Evolutionary conservation across 2,888 invertebrate species (phyloP), one percentile per base, ranked within the genome.

Genomic region (Coremacera marginata): DNA sequence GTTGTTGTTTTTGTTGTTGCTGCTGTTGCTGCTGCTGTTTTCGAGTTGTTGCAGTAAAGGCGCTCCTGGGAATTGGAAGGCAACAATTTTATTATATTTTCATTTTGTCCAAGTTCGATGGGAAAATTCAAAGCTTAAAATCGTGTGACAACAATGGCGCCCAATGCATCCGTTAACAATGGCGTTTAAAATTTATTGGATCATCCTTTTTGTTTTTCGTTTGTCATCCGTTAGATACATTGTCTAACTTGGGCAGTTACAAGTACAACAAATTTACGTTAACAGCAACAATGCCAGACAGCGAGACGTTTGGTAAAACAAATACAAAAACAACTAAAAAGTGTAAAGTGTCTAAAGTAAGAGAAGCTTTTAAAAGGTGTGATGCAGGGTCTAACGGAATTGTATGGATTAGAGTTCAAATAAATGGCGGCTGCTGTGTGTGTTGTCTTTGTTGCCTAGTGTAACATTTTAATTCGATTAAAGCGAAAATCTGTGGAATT

Each of bases 401-500:
- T 55, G 55, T 5, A 19, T 55, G 55, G 19, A 55, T 22, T 55
- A 55, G n/a, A 55, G 22, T 55, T 1, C 1, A 22, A 55, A 19
- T 55, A 55, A 60, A 27, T 60, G 27, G 60, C 14, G 60, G 27
- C 25, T 22, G 27, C 27, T 27, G 27, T 60, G 5, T 34, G 37
- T 19, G 44, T 49, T 67, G 67, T 67, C 19, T 8, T n/a, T 31
- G 25, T 19, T 37, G 31, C n/a, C 37, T 34, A 34, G 37, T 16
- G 7, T 67, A n/a, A 37, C 67, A 37, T 44, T 67, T 19, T 67
- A 67, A 67, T 67, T 67, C 49, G 67, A 67, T 67, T 67, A 44
- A n/a, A 52, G 44, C 51, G 25, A 25, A 25, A 60, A 27, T 60
- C 14, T 25, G 11, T 27, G 27, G 16, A 27, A 16, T 60, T 25